phyloP scores from a whole-genome alignment of 2,888 invertebrate species.

The Apeira syringaria region DNA sequence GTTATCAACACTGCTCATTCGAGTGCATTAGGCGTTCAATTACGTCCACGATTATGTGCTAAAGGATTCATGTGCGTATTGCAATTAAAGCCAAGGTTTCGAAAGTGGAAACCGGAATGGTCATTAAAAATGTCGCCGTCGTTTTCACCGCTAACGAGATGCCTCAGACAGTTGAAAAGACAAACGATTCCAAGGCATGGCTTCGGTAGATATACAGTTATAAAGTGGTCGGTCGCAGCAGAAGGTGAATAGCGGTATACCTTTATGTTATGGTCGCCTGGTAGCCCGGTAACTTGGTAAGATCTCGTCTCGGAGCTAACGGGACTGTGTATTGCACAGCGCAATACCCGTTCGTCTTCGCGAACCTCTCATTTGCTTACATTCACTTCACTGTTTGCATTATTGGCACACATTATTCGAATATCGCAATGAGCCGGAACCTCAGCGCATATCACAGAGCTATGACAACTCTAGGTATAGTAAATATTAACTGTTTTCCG shows the following conservation, averaged over 20 bases:
- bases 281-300: conserved; percentile 48
- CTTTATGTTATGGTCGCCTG: conserved; percentile 46
- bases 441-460: conserved; percentile 2
- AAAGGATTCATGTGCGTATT: conserved; percentile 26
- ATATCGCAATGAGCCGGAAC: conserved; percentile 10
- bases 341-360: conserved; percentile 36
- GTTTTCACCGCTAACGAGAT: conserved; percentile 60
- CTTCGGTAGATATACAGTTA: conserved; percentile 65
- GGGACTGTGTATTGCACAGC: conserved; percentile 49
- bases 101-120: conserved; percentile 47
- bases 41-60: conserved; percentile 14
- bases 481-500: background rate
- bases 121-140: conserved; percentile 49
- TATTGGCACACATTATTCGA: conserved; percentile 13
- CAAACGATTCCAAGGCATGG: conserved; percentile 39
- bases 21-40: conserved; percentile 16
- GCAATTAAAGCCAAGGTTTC: conserved; percentile 37
- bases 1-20: conserved; percentile 14
- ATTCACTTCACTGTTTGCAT: conserved; percentile 17
- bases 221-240: conserved; percentile 62
- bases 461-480: conserved; percentile 7
- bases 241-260: conserved; percentile 68
- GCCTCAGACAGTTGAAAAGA: conserved; percentile 44
- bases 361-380: conserved; percentile 18
- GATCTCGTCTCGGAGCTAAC: conserved; percentile 53